Conservation (phyloP, 1,140 invertebrate genomes). For the Saccostrea cuccullata region DNA sequence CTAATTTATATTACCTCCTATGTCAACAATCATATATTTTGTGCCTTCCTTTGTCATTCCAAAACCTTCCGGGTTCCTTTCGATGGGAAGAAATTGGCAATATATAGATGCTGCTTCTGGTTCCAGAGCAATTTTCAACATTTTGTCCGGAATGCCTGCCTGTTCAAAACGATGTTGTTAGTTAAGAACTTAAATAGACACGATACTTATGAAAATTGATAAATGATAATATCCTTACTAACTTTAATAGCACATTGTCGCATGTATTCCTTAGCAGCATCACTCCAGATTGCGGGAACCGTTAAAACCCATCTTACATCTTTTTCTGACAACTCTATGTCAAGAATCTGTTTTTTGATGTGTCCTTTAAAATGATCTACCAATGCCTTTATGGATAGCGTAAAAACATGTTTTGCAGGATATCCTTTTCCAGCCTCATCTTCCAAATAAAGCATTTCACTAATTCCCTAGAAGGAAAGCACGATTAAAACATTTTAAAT, state of each 20-base stretch:
- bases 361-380: neutral
- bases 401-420: constrained; percentile 1
- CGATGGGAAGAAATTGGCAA: neutral
- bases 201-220: neutral
- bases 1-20: neutral
- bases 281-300: constrained; percentile 17
- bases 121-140: neutral
- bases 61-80: neutral
- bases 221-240: neutral
- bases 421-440: neutral
- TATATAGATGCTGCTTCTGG: constrained; percentile 27
- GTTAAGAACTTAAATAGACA: neutral
- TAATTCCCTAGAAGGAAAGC: neutral
- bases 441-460: neutral
- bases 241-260: neutral
- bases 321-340: neutral
- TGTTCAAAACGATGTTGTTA: neutral
- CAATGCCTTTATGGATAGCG: neutral
- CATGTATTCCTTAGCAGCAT: constrained; percentile 8
- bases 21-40: constrained; percentile 21
- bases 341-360: neutral
- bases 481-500: no score
- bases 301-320: neutral
- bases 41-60: neutral
- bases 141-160: constrained; percentile 1